Evolutionary conservation across 2,113 vertebrate species (phyloP).

Genomic region (Ochotona princeps): DNA sequence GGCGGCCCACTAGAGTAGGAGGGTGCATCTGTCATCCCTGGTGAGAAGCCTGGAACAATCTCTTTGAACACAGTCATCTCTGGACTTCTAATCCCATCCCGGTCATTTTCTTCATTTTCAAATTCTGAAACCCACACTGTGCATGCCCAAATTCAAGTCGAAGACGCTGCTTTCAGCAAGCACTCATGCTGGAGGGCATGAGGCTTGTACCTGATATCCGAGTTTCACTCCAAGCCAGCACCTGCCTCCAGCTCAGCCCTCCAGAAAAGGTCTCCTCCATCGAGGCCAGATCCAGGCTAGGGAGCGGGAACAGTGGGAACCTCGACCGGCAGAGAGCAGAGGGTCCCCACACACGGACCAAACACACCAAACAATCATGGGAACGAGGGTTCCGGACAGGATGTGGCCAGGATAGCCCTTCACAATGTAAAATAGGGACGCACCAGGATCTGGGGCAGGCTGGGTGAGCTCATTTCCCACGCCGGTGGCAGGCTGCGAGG

Average conservation of each 20-base stretch:
- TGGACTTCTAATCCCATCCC: not conserved
- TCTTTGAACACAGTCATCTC: not conserved
- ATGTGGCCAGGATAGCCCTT: not conserved
- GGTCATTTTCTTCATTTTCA: not conserved
- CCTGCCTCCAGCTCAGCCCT: not conserved
- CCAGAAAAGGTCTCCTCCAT: not conserved
- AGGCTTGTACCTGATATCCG: too few relatives aligned
- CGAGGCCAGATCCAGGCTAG: too few relatives aligned
- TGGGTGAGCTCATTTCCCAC: conserved; percentile 66
- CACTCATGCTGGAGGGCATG: not conserved
- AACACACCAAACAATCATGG: conserved; percentile 59
- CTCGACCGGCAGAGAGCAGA: not conserved
- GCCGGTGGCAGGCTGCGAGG: not conserved
- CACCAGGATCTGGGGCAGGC: conserved; percentile 54
- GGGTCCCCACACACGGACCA: not conserved
- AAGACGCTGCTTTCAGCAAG: not conserved
- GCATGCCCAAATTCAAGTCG: not conserved
- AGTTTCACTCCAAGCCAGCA: not conserved
- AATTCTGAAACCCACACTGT: conserved; percentile 20
- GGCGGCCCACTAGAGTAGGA: too few relatives aligned
- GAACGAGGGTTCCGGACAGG: conserved; percentile 53
- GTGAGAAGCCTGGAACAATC: not conserved
- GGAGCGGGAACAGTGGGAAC: not conserved
- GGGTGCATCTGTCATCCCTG: not conserved
- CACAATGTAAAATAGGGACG: conserved; percentile 52